Evolutionary conservation across 2,888 invertebrate species (phyloP).

Genomic region (Apotomis capreana): DNA sequence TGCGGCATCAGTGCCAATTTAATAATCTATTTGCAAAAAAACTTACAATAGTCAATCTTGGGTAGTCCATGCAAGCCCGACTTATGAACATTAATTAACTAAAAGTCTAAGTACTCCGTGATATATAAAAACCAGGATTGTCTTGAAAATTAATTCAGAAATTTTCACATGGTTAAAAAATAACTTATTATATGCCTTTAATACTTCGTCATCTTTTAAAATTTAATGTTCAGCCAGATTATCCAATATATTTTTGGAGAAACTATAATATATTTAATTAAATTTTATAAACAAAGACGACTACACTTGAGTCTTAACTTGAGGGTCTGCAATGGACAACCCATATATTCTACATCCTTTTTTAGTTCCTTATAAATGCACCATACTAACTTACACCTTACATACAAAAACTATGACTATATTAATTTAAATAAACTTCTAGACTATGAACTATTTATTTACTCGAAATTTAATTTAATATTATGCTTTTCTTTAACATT

Average conservation of each 20-base stretch:
- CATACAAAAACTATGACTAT: constrained; percentile 34
- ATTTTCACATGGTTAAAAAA: no score
- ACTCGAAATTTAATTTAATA: constrained; percentile 25
- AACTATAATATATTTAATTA: no score
- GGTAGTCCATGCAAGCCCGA: constrained; percentile 9
- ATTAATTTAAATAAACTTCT: constrained; percentile 35
- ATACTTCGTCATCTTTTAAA: no score
- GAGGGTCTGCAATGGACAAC: constrained; percentile 2
- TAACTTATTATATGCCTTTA: no score
- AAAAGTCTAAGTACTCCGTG: constrained; percentile 8
- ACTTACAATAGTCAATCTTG: constrained; percentile 9
- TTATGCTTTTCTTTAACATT: constrained; percentile 33
- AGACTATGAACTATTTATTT: constrained; percentile 37
- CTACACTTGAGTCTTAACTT: no score
- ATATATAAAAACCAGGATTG: background rate
- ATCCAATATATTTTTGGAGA: no score
- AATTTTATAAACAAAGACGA: no score
- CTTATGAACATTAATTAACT: background rate
- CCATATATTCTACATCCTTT: constrained; percentile 5
- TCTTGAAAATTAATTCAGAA: no score
- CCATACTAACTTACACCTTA: constrained; percentile 38
- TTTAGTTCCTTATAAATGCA: constrained; percentile 32
- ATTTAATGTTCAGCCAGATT: no score
- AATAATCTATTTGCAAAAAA: background rate
- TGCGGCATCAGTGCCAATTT: background rate